Base-by-base conservation (phyloP, 2,113 vertebrate genomes). In the Myotis brandtii region DNA sequence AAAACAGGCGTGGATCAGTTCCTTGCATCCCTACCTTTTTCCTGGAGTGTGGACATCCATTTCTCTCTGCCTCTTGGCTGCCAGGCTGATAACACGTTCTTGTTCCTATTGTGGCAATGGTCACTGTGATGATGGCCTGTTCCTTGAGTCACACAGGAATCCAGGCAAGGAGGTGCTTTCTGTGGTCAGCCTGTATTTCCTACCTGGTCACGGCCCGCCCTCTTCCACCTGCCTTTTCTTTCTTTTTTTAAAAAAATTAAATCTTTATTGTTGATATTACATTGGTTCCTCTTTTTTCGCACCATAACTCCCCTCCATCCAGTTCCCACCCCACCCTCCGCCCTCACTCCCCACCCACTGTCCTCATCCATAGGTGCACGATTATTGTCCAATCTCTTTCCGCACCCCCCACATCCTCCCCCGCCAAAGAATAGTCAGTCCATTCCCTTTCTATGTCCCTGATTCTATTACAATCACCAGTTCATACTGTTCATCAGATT, bases 51-150 rank as follows among this genome's bases (percentile, higher is more conserved):
- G 62, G 25, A 9, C 18, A 7, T 27, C 16, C 9, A 12, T 89
- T 93, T 92, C 52, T 76, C 21, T 77, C 23, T 20, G 1, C 37
- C 52, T 75, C 0, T 50, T 52, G 69, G 14, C 14, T 56, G 84
- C 81, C 75, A 79, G 50, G 16, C 79, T 96, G 59, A 66, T 92
- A 69, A 93, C 96, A 73, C 62, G 23, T 96, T 97, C 95, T 97
- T 82, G 82, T 5, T 91, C 69, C 93, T 97, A 46, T 11, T 85
- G 89, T 94, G 96, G 96, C 97, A 97, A 94, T 96, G 93, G 69
- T 89, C 77, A 48, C 73, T 88, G 25, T 95, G 91, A 27, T 9
- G 2, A 97, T 80, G 97, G 97, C 92, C 25, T 97, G 91, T 98
- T 97, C 93, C 75, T 69, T 97, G 97, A 97, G 82, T 52, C 85